Evolutionary conservation across 2,113 vertebrate species (phyloP).

Genomic region (Amphiprion percula): DNA sequence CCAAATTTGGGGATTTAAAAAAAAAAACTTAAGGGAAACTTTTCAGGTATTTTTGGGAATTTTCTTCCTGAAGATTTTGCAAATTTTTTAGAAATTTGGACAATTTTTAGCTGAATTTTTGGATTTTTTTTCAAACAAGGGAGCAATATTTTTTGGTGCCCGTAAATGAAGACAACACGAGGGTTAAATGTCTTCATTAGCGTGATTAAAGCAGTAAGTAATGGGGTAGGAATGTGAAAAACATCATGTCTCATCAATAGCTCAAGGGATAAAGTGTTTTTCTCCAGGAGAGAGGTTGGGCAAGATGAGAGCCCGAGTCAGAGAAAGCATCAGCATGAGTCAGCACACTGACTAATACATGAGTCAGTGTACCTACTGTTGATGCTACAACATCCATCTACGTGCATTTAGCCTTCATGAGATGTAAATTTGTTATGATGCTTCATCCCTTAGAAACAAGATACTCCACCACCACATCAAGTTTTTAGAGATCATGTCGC

Average conservation of each 20-base stretch:
- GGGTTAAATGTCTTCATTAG: no score
- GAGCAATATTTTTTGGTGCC: no score
- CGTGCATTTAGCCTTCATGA: constrained; percentile 11
- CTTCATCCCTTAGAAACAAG: constrained; percentile 28
- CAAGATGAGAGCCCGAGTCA: neutral
- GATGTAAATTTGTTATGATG: constrained; percentile 32
- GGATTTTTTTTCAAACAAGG: no score
- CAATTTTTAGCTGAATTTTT: no score
- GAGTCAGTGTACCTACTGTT: constrained; percentile 33
- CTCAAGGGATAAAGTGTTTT: constrained; percentile 9
- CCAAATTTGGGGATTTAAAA: no score
- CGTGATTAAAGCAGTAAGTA: no score
- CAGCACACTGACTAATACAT: constrained; percentile 55
- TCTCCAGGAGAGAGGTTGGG: constrained; percentile 6
- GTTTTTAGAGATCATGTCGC: constrained; percentile 25
- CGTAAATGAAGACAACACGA: no score
- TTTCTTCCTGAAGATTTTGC: no score
- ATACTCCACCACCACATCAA: neutral
- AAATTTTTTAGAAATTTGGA: no score
- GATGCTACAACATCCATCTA: constrained; percentile 25
- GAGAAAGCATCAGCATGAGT: constrained; percentile 44
- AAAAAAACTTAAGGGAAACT: no score
- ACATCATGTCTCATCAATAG: neutral
- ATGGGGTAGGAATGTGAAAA: no score
- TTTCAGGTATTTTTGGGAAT: no score